A percentile compares a stretch with the other conserved stretches of the same genome.
Evolutionary conservation across 2,113 vertebrate genomes (phyloP).

Genomic region (Dasyurus viverrinus): DNA sequence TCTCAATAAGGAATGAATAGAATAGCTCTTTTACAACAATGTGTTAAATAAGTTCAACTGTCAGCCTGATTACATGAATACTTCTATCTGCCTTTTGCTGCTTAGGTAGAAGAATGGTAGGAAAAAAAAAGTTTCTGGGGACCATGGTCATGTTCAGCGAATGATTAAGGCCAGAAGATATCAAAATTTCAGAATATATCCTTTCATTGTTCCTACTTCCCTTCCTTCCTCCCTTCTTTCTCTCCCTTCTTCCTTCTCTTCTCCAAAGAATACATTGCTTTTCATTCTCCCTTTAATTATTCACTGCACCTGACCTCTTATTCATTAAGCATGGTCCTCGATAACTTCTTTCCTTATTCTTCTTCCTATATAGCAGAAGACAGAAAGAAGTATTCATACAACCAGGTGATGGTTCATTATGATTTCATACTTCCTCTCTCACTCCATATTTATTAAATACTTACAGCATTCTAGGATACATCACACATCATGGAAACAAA

Average conservation of each 20-base stretch:
- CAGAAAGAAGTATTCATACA: neutral
- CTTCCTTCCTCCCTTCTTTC: neutral
- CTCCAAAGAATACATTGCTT: neutral
- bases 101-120: neutral
- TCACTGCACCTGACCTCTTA: neutral
- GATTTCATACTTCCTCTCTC: neutral
- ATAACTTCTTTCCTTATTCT: neutral
- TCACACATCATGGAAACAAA: neutral
- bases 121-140: neutral
- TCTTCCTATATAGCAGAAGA: neutral
- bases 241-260: too few species aligned
- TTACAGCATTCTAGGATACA: neutral
- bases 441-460: neutral
- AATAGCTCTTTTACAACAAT: neutral
- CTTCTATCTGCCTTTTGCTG: neutral
- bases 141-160: neutral
- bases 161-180: neutral
- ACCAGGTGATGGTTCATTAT: neutral
- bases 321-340: neutral
- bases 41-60: neutral
- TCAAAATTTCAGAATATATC: neutral
- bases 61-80: neutral
- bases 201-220: neutral
- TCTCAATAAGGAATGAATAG: neutral
- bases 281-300: neutral